These are phyloP conservation scores for Zygaena filipendulae DNA, from an alignment of 2,888 invertebrate genomes.

Conservation along the genomic window DNA sequence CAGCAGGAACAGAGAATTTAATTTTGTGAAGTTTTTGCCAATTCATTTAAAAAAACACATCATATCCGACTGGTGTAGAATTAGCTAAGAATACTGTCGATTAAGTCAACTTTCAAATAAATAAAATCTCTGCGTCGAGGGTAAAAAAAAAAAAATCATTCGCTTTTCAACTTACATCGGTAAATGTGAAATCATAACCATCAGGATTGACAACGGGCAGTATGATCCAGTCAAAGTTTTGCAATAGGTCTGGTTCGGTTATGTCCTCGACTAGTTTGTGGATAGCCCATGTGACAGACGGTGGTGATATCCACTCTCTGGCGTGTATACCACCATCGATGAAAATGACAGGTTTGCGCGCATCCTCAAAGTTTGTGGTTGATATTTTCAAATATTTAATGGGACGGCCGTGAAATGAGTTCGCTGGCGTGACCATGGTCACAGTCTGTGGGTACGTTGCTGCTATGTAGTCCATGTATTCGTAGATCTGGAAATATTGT, in stretches of 20 bases:
- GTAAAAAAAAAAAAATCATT: too few species aligned
- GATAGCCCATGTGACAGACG: slow-evolving; percentile 72
- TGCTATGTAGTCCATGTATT: slow-evolving; percentile 49
- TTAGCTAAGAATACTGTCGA: too few species aligned
- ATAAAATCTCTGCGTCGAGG: too few species aligned
- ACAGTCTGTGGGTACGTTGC: slow-evolving; percentile 51
- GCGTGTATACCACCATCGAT: slow-evolving; percentile 72
- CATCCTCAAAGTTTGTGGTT: slow-evolving; percentile 44
- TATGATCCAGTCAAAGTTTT: slow-evolving; percentile 73
- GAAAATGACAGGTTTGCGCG: slow-evolving; percentile 65
- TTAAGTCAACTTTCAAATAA: too few species aligned
- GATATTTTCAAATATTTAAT: slow-evolving; percentile 72
- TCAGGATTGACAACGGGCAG: slow-evolving; percentile 77
- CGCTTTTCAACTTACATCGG: too few species aligned
- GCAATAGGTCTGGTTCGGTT: slow-evolving; percentile 58
- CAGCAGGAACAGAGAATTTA: too few species aligned
- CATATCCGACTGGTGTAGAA: too few species aligned
- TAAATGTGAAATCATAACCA: slow-evolving; percentile 70
- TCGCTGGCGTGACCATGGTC: slow-evolving; percentile 64
- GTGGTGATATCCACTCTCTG: slow-evolving; percentile 78
- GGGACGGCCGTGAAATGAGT: slow-evolving; percentile 68
- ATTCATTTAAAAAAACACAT: too few species aligned
- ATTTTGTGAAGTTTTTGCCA: too few species aligned
- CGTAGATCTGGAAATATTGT: slow-evolving; percentile 51
- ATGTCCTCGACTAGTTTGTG: slow-evolving; percentile 71